Evolutionary conservation across 2,797 vertebrate genomes (phyloP).

Genomic region (Odontamblyopus lacepedii): DNA sequence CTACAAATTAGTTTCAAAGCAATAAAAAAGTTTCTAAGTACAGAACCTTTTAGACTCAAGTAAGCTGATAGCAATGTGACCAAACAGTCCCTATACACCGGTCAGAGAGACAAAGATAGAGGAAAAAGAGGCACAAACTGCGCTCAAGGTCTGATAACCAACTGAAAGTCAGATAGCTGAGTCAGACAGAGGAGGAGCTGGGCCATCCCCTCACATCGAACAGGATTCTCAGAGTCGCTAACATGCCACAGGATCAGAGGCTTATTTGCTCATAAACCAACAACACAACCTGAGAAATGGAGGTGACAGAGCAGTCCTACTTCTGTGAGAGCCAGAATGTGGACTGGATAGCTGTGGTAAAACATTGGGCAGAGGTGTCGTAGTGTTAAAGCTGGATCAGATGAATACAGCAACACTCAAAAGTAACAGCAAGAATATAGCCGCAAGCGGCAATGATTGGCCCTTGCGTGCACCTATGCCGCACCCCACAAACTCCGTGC

Average conservation of each 20-base stretch:
- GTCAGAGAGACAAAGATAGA: constrained; percentile 33
- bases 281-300: constrained; percentile 26
- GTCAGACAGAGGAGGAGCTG: constrained; percentile 27
- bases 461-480: no score
- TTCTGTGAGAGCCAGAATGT: background rate
- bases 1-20: background rate
- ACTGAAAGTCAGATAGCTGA: constrained; percentile 5
- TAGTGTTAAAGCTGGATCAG: background rate
- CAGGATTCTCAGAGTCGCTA: constrained; percentile 24
- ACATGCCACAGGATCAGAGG: constrained; percentile 46
- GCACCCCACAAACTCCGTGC: no score
- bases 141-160: no score
- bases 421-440: no score
- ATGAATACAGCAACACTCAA: background rate
- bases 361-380: background rate
- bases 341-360: constrained; percentile 8
- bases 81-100: constrained; percentile 7
- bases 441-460: no score
- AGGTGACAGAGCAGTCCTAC: constrained; percentile 2
- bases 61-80: constrained; percentile 15
- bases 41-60: constrained; percentile 8
- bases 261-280: constrained; percentile 45
- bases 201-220: constrained; percentile 28
- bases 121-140: constrained; percentile 5
- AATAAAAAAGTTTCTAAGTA: background rate